phyloP scores from a whole-genome alignment of 2,113 vertebrate genomes.

The Cisticola juncidis region DNA sequence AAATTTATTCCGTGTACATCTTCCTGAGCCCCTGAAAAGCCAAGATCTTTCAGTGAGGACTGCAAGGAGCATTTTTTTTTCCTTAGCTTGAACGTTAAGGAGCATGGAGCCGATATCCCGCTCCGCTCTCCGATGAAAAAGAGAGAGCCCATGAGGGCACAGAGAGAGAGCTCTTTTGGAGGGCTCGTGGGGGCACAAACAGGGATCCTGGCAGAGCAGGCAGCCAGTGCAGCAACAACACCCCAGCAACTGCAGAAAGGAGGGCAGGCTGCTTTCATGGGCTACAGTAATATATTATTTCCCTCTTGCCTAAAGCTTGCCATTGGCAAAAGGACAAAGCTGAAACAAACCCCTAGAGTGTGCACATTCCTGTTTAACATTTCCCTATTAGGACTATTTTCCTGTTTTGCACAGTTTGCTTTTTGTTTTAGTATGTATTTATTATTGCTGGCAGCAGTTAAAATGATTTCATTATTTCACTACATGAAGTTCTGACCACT shows the following conservation, averaged over 20 bases:
- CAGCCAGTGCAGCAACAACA: background rate
- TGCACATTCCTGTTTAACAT: background rate
- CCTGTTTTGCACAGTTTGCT: background rate
- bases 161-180: background rate
- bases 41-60: background rate
- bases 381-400: background rate
- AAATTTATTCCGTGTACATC: slow-evolving; percentile 28
- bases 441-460: background rate
- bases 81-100: background rate
- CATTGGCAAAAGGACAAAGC: slow-evolving; percentile 1
- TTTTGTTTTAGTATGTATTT: background rate
- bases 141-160: too few species aligned
- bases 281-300: background rate
- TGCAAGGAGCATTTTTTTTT: background rate
- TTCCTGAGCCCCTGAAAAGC: slow-evolving; percentile 2
- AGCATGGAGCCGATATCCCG: background rate
- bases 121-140: background rate
- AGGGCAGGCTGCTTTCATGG: background rate
- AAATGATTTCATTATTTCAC: background rate
- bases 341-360: background rate
- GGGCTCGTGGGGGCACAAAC: background rate
- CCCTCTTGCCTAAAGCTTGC: slow-evolving; percentile 1
- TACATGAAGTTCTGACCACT: background rate
- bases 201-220: background rate
- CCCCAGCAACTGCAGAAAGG: background rate